A percentile compares a stretch with the other conserved stretches of the same genome.
These are phyloP conservation scores for Cochlearius cochlearius DNA, from an alignment of 2,113 vertebrate genomes.

Conservation along the genomic window DNA sequence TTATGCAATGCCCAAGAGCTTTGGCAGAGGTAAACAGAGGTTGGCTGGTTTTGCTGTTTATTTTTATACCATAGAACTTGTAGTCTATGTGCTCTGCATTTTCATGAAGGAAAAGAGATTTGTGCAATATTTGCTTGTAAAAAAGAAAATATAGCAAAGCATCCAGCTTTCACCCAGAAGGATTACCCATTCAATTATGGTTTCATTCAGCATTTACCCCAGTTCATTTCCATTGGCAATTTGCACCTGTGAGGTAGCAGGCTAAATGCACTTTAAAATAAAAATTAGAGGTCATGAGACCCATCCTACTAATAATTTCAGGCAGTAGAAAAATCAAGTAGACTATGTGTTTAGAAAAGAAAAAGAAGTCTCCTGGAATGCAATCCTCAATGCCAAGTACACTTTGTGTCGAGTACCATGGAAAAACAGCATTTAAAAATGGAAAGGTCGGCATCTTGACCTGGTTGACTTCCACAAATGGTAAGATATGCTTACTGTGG, in stretches of 20 bases:
- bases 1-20: neutral
- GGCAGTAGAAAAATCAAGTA: neutral
- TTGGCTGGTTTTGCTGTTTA: neutral
- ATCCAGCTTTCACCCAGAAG: neutral
- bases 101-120: neutral
- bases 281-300: neutral
- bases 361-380: constrained; percentile 42
- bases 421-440: constrained; percentile 53
- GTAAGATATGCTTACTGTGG: constrained; percentile 46
- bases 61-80: neutral
- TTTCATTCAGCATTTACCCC: neutral
- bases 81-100: neutral
- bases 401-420: constrained; percentile 33
- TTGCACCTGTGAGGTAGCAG: neutral
- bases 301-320: neutral
- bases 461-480: constrained; percentile 49
- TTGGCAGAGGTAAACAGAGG: neutral
- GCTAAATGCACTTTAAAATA: neutral
- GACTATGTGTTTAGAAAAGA: constrained; percentile 8
- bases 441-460: constrained; percentile 29
- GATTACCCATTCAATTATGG: neutral
- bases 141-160: neutral
- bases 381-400: constrained; percentile 47
- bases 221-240: neutral
- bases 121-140: neutral